phyloP scores from a whole-genome alignment of 1,140 invertebrate genomes.

The Lordiphosa mommai region DNA sequence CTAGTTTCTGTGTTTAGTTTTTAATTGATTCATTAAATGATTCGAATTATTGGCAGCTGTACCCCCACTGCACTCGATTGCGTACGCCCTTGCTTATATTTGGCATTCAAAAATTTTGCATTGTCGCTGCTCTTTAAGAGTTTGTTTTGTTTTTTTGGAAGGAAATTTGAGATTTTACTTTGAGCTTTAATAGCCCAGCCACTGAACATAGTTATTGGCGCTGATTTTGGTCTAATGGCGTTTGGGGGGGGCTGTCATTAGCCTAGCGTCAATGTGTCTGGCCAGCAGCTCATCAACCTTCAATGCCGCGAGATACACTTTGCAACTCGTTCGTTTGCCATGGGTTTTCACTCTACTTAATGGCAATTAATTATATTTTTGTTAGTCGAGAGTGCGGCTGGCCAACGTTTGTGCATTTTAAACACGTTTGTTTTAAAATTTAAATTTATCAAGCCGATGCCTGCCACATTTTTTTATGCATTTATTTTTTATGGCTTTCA shows the following conservation, averaged over 20 bases:
- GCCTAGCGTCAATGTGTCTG: neutral
- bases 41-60: too few relatives aligned
- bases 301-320: too few relatives aligned
- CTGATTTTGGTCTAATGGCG: constrained; percentile 29
- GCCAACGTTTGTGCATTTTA: constrained; percentile 56
- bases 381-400: constrained; percentile 3
- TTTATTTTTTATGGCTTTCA: constrained; percentile 56
- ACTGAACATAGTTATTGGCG: constrained; percentile 7
- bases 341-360: constrained; percentile 25
- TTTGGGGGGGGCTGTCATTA: constrained; percentile 1
- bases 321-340: constrained; percentile 24
- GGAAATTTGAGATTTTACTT: neutral
- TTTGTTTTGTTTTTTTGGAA: constrained; percentile 18
- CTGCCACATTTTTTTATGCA: constrained; percentile 58
- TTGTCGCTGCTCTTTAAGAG: constrained; percentile 27
- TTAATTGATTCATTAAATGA: too few relatives aligned
- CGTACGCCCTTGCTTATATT: too few relatives aligned
- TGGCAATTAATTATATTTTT: constrained; percentile 47
- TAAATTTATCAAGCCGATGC: constrained; percentile 61
- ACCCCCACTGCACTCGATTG: too few relatives aligned
- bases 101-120: constrained; percentile 47
- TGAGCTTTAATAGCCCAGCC: neutral
- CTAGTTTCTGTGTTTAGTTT: too few relatives aligned
- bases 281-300: too few relatives aligned
- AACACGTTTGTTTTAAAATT: constrained; percentile 75